These are phyloP conservation scores for Phenacoccus solenopsis DNA, from an alignment of 1,140 invertebrate species.

Conservation along the genomic window DNA sequence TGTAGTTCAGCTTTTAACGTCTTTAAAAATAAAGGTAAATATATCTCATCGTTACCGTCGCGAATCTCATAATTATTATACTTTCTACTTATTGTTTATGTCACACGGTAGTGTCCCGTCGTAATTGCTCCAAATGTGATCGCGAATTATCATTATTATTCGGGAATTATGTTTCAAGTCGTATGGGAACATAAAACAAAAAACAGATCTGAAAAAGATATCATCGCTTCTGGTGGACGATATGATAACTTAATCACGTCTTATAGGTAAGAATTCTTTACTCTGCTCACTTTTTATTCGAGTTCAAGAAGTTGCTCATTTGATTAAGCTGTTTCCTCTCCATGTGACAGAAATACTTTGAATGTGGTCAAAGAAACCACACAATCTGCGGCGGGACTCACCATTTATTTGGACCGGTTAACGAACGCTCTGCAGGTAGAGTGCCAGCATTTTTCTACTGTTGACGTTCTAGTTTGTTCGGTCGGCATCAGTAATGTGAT, in stretches of 20 bases:
- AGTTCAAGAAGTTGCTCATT: neutral
- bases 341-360: slow-evolving; percentile 34
- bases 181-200: slow-evolving; percentile 46
- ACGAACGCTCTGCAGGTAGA: slow-evolving; percentile 41
- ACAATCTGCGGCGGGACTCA: slow-evolving; percentile 54
- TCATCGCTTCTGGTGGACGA: slow-evolving; percentile 51
- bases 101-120: slow-evolving; percentile 41
- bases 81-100: neutral
- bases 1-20: slow-evolving; percentile 50
- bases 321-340: slow-evolving; percentile 24
- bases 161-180: slow-evolving; percentile 59
- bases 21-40: slow-evolving; percentile 57
- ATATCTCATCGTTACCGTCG: no score
- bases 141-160: slow-evolving; percentile 50
- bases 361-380: slow-evolving; percentile 31
- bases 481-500: slow-evolving; percentile 40
- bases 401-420: slow-evolving; percentile 57
- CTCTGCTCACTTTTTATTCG: neutral
- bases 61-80: no score
- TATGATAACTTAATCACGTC: slow-evolving; percentile 39
- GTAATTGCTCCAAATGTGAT: slow-evolving; percentile 48
- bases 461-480: slow-evolving; percentile 55
- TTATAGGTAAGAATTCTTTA: slow-evolving; percentile 29
- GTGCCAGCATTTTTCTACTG: slow-evolving; percentile 31
- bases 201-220: slow-evolving; percentile 38